Conservation (phyloP, 2,797 vertebrate species). For the Mormyrus proboscirostris region DNA sequence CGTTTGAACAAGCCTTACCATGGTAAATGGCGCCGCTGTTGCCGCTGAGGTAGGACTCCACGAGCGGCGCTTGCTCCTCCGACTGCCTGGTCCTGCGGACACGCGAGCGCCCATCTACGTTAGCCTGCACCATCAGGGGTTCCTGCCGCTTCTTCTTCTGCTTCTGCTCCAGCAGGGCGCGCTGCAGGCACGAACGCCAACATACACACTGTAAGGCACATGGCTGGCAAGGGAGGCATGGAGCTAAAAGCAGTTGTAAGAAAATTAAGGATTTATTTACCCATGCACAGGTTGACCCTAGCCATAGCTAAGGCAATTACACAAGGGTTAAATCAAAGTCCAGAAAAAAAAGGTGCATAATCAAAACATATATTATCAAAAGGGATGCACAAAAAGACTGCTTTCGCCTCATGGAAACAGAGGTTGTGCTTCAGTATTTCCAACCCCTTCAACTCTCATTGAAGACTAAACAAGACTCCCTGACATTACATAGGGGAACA, state of each 20-base stretch:
- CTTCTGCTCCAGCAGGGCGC: constrained; percentile 91
- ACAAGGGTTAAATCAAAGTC: background rate
- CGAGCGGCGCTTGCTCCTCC: constrained; percentile 91
- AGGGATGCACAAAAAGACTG: background rate
- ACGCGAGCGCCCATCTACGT: constrained; percentile 80
- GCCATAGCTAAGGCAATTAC: background rate
- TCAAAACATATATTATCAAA: background rate
- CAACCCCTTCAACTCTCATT: background rate
- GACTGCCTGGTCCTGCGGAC: constrained; percentile 82
- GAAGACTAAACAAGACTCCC: background rate
- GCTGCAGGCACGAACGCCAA: constrained; percentile 52
- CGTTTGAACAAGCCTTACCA: constrained; percentile 54
- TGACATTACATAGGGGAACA: background rate
- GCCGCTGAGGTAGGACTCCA: constrained; percentile 94
- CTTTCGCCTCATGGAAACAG: background rate
- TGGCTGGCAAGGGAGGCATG: background rate
- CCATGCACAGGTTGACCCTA: background rate
- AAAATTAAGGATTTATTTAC: background rate
- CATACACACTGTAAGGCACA: background rate
- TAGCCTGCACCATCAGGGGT: constrained; percentile 96
- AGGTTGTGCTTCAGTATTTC: background rate
- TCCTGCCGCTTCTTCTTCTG: constrained; percentile 98
- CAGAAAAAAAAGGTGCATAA: background rate
- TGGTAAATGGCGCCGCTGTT: constrained; percentile 94
- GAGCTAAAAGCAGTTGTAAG: background rate